Evolutionary conservation across 2,888 invertebrate species (phyloP).

Genomic region (Hemaris fuciformis): DNA sequence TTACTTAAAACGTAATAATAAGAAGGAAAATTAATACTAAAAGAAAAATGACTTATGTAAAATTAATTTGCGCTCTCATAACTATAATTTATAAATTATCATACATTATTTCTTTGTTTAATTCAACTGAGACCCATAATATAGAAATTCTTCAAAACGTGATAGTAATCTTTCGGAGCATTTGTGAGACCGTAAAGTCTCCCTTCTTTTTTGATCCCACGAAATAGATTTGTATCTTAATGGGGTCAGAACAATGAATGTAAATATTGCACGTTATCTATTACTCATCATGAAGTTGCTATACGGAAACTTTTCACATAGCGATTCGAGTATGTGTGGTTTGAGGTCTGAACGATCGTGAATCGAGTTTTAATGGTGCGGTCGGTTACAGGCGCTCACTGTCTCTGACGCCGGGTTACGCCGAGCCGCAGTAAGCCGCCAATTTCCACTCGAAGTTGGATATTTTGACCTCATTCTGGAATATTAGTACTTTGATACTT

Average conservation of each 20-base stretch:
- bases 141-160: too few species aligned
- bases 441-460: neutral
- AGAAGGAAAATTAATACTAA: too few species aligned
- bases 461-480: neutral
- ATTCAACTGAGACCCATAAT: too few species aligned
- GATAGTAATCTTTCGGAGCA: too few species aligned
- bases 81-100: too few species aligned
- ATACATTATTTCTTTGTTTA: too few species aligned
- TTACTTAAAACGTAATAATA: too few species aligned
- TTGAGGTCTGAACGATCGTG: neutral
- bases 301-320: neutral
- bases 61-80: too few species aligned
- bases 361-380: slow-evolving; percentile 12
- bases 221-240: too few species aligned
- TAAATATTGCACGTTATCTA: neutral
- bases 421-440: neutral
- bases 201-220: too few species aligned
- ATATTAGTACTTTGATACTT: neutral
- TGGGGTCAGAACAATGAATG: neutral
- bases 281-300: neutral
- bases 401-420: neutral
- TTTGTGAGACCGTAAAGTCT: too few species aligned
- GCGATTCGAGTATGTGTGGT: neutral
- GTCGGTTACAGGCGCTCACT: neutral
- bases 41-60: too few species aligned